These are phyloP conservation scores for Pseudococcus jackbeardsleyi DNA, from an alignment of 2,888 invertebrate genomes.

Conservation along the genomic window DNA sequence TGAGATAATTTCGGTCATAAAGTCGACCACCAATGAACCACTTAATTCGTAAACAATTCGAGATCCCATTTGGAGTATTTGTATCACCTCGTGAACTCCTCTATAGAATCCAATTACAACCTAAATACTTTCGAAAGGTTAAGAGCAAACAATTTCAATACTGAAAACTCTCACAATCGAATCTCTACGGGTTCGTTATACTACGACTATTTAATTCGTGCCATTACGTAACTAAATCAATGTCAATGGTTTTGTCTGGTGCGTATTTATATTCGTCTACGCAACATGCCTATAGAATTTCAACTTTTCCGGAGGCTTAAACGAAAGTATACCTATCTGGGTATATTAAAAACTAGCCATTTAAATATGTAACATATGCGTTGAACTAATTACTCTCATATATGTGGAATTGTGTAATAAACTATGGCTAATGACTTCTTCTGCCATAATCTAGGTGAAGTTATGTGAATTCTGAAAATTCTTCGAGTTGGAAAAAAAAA, in stretches of 20 bases:
- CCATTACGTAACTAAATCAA: slow-evolving; percentile 7
- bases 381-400: background rate
- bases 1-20: too few relatives aligned
- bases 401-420: background rate
- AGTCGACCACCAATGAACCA: background rate
- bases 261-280: background rate
- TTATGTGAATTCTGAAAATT: background rate
- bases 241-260: background rate
- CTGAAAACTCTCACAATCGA: background rate
- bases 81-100: slow-evolving; percentile 2
- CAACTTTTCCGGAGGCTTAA: slow-evolving; percentile 5
- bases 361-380: background rate
- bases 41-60: background rate
- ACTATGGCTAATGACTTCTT: background rate
- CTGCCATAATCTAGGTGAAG: background rate
- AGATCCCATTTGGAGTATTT: background rate
- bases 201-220: background rate
- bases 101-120: background rate
- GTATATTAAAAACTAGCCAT: background rate
- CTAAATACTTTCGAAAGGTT: background rate
- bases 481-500: background rate
- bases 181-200: background rate
- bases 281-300: background rate
- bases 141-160: background rate
- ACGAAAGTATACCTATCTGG: slow-evolving; percentile 1